phyloP scores from a whole-genome alignment of 2,888 invertebrate species.

The Apotomis turbidana region DNA sequence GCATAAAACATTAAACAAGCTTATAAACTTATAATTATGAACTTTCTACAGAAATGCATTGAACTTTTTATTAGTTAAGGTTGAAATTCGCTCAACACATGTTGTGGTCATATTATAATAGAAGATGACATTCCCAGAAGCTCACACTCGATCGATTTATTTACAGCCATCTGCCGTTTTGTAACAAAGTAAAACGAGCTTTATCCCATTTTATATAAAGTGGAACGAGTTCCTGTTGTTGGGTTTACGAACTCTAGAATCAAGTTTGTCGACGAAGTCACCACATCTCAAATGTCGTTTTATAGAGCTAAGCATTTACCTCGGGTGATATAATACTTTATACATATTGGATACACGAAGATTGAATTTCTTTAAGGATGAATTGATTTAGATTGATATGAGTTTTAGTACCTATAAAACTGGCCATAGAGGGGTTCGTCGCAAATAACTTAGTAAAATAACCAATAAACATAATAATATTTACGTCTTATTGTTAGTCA shows the following conservation, averaged over 20 bases:
- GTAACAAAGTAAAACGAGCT: conserved; percentile 40
- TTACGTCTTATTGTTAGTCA: background rate
- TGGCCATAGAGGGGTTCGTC: background rate
- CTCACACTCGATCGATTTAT: conserved; percentile 35
- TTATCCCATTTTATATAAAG: conserved; percentile 41
- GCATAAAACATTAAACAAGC: conserved; percentile 21
- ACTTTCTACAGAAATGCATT: conserved; percentile 9
- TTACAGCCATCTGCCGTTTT: background rate
- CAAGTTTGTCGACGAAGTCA: conserved; percentile 44
- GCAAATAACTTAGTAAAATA: background rate
- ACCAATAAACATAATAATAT: too few relatives aligned
- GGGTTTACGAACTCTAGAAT: conserved; percentile 25
- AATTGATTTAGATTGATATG: conserved; percentile 37
- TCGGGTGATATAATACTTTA: conserved; percentile 42
- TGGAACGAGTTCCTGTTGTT: conserved; percentile 18
- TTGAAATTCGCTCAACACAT: conserved; percentile 18
- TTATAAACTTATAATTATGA: conserved; percentile 7
- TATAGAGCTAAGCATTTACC: conserved; percentile 48
- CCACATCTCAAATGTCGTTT: conserved; percentile 46
- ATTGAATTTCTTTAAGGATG: conserved; percentile 41
- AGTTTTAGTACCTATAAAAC: conserved; percentile 16
- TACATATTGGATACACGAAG: conserved; percentile 40
- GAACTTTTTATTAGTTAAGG: conserved; percentile 16
- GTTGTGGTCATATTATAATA: conserved; percentile 42
- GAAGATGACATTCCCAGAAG: conserved; percentile 46